phyloP scores from a whole-genome alignment of 2,888 invertebrate genomes.

The Polydesmus complanatus region DNA sequence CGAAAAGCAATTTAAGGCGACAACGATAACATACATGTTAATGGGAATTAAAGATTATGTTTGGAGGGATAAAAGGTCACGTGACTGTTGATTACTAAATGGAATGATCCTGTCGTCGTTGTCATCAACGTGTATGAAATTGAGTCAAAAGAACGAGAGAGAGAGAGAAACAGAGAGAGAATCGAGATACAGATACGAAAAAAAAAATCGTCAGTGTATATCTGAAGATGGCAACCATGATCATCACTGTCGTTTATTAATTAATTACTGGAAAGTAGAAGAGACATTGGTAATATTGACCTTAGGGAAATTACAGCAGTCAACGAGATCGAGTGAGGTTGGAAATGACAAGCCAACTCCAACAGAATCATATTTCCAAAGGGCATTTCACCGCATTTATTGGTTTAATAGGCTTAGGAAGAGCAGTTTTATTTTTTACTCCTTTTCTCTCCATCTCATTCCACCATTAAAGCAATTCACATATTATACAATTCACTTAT shows the following conservation, averaged over 20 bases:
- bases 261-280: neutral
- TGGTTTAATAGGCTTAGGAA: too few relatives aligned
- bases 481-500: too few relatives aligned
- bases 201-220: too few relatives aligned
- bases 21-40: neutral
- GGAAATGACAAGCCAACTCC: too few relatives aligned
- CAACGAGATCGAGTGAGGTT: too few relatives aligned
- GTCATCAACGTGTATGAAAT: neutral
- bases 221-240: neutral
- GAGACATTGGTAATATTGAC: neutral
- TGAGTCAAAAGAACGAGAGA: neutral
- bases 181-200: too few relatives aligned
- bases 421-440: too few relatives aligned
- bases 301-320: neutral
- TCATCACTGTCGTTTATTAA: neutral
- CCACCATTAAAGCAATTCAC: too few relatives aligned
- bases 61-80: neutral
- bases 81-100: neutral
- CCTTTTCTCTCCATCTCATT: too few relatives aligned
- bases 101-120: neutral
- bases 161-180: too few relatives aligned
- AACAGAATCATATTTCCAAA: too few relatives aligned
- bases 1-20: neutral
- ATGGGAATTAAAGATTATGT: neutral
- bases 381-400: too few relatives aligned